phyloP scores from a whole-genome alignment of 2,888 invertebrate genomes.

The Luperina nickerlii region DNA sequence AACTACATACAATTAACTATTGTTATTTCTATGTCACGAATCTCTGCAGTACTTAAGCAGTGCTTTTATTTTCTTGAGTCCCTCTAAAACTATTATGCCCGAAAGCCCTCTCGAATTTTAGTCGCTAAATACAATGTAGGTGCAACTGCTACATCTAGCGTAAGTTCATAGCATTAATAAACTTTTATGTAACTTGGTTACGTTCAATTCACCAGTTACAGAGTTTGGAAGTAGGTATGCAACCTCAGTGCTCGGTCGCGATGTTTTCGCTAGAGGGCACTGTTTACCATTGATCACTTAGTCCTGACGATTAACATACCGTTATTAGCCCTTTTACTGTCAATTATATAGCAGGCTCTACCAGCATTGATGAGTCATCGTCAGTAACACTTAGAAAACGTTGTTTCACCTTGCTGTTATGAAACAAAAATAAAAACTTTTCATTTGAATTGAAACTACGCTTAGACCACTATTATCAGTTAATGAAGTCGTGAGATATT shows the following conservation, averaged over 20 bases:
- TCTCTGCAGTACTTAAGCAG: background rate
- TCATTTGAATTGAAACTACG: background rate
- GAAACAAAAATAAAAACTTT: background rate
- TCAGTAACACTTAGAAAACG: background rate
- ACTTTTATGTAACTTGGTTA: constrained; percentile 8
- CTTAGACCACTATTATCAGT: background rate
- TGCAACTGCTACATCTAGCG: constrained; percentile 52
- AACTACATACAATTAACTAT: background rate
- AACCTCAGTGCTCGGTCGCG: background rate
- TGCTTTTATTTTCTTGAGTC: background rate
- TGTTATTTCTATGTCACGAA: background rate
- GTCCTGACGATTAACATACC: background rate
- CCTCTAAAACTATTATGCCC: background rate
- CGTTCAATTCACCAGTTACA: constrained; percentile 29
- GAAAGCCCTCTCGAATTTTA: background rate
- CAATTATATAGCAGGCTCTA: background rate
- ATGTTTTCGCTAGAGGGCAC: constrained; percentile 53
- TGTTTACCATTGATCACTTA: background rate
- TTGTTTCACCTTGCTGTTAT: background rate
- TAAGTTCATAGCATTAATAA: constrained; percentile 23
- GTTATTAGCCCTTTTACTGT: background rate
- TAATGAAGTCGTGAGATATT: constrained; percentile 8
- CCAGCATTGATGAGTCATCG: background rate
- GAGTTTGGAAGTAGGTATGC: background rate
- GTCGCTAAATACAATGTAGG: background rate